Evolutionary conservation across 2,113 vertebrate species (phyloP).

Genomic region (Urocynchramus pylzowi): DNA sequence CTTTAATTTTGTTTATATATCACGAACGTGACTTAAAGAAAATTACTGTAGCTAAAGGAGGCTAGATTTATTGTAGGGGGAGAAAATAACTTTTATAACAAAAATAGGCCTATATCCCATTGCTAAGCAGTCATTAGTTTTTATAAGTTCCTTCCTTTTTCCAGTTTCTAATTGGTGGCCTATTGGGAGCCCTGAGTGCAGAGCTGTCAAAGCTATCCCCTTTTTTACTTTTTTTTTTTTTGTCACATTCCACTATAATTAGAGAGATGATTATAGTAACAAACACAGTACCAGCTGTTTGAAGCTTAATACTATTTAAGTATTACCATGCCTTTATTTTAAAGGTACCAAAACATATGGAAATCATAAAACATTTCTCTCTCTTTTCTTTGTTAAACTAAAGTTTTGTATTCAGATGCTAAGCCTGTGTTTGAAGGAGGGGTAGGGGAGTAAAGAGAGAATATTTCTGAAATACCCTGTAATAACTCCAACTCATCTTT

Average conservation of each 20-base stretch:
- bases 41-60: not conserved
- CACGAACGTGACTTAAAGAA: not conserved
- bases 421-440: slow-evolving; percentile 23
- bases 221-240: not conserved
- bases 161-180: slow-evolving; percentile 46
- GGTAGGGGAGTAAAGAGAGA: not conserved
- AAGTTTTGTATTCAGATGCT: slow-evolving; percentile 49
- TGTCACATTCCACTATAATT: slow-evolving; percentile 82
- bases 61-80: not conserved
- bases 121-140: slow-evolving; percentile 4
- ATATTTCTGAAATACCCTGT: not conserved
- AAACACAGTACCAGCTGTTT: slow-evolving; percentile 79
- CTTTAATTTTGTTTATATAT: not conserved
- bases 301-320: slow-evolving; percentile 73
- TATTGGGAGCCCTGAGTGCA: slow-evolving; percentile 48
- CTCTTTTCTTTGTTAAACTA: slow-evolving; percentile 9
- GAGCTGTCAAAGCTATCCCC: slow-evolving; percentile 76
- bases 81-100: not conserved
- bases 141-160: slow-evolving; percentile 60
- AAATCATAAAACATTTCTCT: slow-evolving; percentile 61
- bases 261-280: slow-evolving; percentile 79
- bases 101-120: slow-evolving; percentile 5
- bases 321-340: slow-evolving; percentile 62
- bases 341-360: slow-evolving; percentile 63
- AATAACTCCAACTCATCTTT: slow-evolving; percentile 65